phyloP scores from a whole-genome alignment of 2,113 vertebrate species.

The Amia ocellicauda region DNA sequence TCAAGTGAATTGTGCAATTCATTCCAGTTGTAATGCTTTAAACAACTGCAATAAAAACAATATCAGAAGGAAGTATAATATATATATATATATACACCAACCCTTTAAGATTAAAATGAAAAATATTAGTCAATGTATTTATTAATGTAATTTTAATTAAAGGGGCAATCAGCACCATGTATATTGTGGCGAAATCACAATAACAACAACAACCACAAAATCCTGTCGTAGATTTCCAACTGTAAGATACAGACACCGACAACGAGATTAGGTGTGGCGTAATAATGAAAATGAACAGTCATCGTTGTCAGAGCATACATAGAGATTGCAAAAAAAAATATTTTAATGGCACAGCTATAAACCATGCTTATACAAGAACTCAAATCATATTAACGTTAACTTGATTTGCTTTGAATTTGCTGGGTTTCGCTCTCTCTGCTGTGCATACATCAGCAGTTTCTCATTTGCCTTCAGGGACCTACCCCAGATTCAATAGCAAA shows the following conservation, averaged over 20 bases:
- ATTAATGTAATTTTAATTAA: too few relatives aligned
- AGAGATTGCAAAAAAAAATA: constrained; percentile 17
- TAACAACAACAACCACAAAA: too few relatives aligned
- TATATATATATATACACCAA: too few relatives aligned
- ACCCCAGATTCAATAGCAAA: constrained; percentile 44
- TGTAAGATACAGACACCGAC: background rate
- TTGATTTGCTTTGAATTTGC: constrained; percentile 33
- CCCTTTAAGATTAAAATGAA: too few relatives aligned
- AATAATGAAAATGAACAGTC: constrained; percentile 37
- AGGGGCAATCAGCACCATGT: too few relatives aligned
- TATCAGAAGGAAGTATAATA: too few relatives aligned
- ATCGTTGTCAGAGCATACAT: constrained; percentile 33
- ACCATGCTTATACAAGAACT: constrained; percentile 23
- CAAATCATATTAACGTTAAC: constrained; percentile 20
- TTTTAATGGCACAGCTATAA: background rate
- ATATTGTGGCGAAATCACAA: too few relatives aligned
- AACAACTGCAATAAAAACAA: too few relatives aligned
- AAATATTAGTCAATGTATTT: too few relatives aligned
- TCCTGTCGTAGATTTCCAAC: too few relatives aligned
- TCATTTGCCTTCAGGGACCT: constrained; percentile 42
- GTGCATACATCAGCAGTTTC: constrained; percentile 37
- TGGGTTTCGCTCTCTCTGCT: constrained; percentile 25
- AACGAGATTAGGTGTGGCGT: constrained; percentile 45
- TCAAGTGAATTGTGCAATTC: too few relatives aligned
- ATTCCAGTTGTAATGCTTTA: too few relatives aligned